phyloP scores from a whole-genome alignment of 2,113 vertebrate genomes.

The Podiceps cristatus region DNA sequence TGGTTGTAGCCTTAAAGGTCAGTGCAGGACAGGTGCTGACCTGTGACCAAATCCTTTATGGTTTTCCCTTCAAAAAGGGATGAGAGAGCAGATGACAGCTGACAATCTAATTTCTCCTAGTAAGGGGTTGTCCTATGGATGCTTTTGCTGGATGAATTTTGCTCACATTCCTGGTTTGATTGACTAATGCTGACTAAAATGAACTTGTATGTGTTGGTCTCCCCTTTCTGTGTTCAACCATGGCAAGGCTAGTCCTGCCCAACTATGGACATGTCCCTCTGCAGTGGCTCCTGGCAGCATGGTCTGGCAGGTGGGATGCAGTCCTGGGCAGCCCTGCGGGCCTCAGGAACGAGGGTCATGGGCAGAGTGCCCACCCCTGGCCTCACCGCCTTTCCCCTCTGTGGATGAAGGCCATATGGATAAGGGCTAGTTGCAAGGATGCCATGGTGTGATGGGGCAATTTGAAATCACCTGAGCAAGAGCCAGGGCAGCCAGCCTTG shows the following conservation, averaged over 20 bases:
- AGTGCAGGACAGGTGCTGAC: background rate
- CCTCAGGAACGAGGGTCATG: background rate
- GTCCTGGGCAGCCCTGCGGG: background rate
- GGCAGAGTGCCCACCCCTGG: rapidly evolving
- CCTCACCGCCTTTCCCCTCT: background rate
- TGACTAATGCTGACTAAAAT: background rate
- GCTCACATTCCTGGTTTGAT: background rate
- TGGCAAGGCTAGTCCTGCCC: background rate
- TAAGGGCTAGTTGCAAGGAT: background rate
- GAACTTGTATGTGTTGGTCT: rapidly evolving
- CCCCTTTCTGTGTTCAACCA: background rate
- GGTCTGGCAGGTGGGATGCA: background rate
- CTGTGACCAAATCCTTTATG: background rate
- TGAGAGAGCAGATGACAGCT: background rate
- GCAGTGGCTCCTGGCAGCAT: background rate
- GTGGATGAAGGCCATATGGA: background rate
- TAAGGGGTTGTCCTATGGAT: background rate
- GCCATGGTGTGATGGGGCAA: rapidly evolving
- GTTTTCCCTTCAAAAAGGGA: background rate
- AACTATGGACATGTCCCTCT: rapidly evolving
- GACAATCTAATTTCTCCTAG: background rate
- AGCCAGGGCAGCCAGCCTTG: background rate
- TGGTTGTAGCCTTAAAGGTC: background rate
- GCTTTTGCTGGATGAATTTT: background rate
- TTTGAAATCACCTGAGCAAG: background rate